These are phyloP conservation scores for Drosophila quadrilineata DNA, from an alignment of 1,140 invertebrate genomes.

Conservation along the genomic window DNA sequence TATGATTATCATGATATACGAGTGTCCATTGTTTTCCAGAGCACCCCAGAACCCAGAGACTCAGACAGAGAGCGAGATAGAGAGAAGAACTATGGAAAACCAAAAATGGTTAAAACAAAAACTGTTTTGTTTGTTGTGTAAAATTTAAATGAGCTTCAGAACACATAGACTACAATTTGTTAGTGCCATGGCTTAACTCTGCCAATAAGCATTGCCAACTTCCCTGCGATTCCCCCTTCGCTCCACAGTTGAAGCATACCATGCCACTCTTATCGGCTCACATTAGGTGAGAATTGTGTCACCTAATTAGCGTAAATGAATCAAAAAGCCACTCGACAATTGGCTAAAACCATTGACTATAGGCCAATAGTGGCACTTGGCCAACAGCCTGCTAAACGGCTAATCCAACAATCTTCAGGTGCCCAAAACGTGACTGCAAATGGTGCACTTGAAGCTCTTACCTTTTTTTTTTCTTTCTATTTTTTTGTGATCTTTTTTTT, in stretches of 20 bases:
- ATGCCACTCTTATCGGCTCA: conserved; percentile 71
- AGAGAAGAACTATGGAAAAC: conserved; percentile 34
- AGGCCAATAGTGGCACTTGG: no score
- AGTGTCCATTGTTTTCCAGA: conserved; percentile 73
- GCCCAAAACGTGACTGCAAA: conserved; percentile 60
- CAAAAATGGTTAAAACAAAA: conserved; percentile 68
- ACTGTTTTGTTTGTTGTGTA: conserved; percentile 54
- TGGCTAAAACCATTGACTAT: not conserved
- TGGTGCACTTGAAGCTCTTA: not conserved
- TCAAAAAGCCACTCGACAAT: conserved; percentile 47
- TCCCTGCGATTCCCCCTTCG: no score
- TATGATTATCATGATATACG: conserved; percentile 79
- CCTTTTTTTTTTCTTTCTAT: no score
- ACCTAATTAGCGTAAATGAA: conserved; percentile 81
- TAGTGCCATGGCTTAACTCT: conserved; percentile 44
- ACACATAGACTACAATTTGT: conserved; percentile 64
- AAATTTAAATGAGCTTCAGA: conserved; percentile 73
- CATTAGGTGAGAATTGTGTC: conserved; percentile 81
- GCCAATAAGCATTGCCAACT: no score
- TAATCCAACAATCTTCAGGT: conserved; percentile 66
- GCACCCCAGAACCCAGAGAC: conserved; percentile 38
- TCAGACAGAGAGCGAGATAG: no score
- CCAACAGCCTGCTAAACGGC: no score
- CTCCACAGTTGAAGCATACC: conserved; percentile 24
- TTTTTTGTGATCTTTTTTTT: conserved; percentile 11